These are phyloP conservation scores for Cyclophora punctaria DNA, from an alignment of 2,888 invertebrate species.

Conservation along the genomic window DNA sequence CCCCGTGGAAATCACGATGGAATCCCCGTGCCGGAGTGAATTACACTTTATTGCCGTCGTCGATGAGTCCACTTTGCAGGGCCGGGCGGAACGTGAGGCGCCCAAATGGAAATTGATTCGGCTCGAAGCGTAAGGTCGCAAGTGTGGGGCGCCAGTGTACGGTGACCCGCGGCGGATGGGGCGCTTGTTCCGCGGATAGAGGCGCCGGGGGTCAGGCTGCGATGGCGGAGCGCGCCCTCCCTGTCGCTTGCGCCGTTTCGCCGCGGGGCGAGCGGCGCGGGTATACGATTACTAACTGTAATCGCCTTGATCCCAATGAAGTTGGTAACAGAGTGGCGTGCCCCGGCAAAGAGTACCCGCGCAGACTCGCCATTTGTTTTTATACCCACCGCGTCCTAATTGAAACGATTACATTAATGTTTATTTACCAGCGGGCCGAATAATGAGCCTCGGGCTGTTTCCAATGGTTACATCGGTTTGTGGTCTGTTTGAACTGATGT, in stretches of 20 bases:
- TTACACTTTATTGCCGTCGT: slow-evolving; percentile 43
- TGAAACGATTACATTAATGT: too few relatives aligned
- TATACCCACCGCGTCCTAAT: not conserved
- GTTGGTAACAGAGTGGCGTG: slow-evolving; percentile 56
- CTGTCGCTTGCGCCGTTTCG: slow-evolving; percentile 35
- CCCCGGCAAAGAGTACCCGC: slow-evolving; percentile 18
- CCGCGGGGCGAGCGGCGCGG: slow-evolving; percentile 51
- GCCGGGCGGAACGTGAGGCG: slow-evolving; percentile 29
- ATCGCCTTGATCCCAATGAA: slow-evolving; percentile 69
- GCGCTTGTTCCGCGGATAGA: slow-evolving; percentile 27
- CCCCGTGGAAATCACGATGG: slow-evolving; percentile 41
- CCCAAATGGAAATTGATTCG: slow-evolving; percentile 66
- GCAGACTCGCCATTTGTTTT: slow-evolving; percentile 15
- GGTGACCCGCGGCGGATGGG: slow-evolving; percentile 33
- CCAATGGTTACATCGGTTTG: too few relatives aligned
- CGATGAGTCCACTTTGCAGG: slow-evolving; percentile 35
- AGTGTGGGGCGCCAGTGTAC: slow-evolving; percentile 26
- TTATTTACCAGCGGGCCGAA: too few relatives aligned
- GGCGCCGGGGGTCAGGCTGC: slow-evolving; percentile 26
- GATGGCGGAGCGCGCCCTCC: slow-evolving; percentile 40
- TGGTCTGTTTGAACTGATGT: too few relatives aligned
- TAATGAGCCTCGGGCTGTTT: too few relatives aligned
- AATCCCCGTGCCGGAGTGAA: slow-evolving; percentile 38
- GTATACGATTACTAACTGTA: slow-evolving; percentile 63
- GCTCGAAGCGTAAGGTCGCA: slow-evolving; percentile 54